phyloP scores from a whole-genome alignment of 1,140 invertebrate species.

The Pseudomyrmex pallidus region DNA sequence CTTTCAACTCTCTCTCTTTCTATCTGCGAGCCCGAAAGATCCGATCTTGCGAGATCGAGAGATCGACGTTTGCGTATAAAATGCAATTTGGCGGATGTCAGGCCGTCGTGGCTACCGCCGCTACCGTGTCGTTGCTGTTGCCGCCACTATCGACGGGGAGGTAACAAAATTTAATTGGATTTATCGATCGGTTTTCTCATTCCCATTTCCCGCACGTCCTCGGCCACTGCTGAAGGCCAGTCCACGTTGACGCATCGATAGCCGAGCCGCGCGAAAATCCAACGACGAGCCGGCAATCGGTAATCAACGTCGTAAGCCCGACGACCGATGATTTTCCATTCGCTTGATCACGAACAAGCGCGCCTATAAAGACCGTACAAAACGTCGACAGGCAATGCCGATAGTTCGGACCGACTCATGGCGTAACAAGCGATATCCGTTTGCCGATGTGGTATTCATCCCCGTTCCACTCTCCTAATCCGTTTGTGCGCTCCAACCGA shows the following conservation, averaged over 20 bases:
- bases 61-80: constrained; percentile 67
- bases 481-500: not conserved
- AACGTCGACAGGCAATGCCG: not conserved
- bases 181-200: constrained; percentile 82
- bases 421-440: constrained; percentile 8
- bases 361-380: constrained; percentile 25
- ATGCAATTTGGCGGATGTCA: constrained; percentile 77
- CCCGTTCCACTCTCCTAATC: not conserved
- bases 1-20: not conserved
- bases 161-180: constrained; percentile 84
- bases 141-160: constrained; percentile 56
- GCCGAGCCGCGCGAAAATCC: constrained; percentile 60
- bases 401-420: not conserved
- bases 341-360: constrained; percentile 1
- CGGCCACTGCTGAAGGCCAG: not conserved
- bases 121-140: constrained; percentile 42
- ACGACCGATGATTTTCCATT: constrained; percentile 44
- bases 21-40: constrained; percentile 32
- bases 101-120: constrained; percentile 48
- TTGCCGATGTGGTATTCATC: not conserved
- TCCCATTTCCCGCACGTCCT: constrained; percentile 76
- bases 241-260: constrained; percentile 10
- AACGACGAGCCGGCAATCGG: constrained; percentile 12
- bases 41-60: constrained; percentile 41
- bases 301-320: constrained; percentile 66